Conservation (phyloP, 2,113 vertebrate genomes). For the Shinisaurus crocodilurus region DNA sequence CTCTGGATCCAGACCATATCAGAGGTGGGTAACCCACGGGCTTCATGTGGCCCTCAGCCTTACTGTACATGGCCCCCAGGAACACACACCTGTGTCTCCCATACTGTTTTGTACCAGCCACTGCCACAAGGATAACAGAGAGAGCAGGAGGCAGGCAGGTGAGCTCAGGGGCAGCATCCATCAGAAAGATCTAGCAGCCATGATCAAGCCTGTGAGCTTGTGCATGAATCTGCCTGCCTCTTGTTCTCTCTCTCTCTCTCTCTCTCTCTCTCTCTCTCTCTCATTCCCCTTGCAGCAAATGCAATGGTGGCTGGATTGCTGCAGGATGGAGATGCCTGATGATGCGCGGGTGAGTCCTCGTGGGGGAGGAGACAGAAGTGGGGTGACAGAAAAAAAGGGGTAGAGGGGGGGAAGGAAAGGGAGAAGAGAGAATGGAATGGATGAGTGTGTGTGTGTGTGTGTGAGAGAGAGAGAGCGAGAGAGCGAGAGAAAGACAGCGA, state of each 20-base stretch:
- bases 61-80: too few relatives aligned
- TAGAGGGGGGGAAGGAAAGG: too few relatives aligned
- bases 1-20: not conserved
- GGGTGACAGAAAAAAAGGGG: not conserved
- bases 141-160: not conserved
- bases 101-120: too few relatives aligned
- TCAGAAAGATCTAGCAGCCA: not conserved
- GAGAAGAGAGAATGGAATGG: too few relatives aligned
- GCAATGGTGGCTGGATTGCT: not conserved
- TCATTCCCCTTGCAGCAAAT: not conserved
- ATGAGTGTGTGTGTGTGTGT: too few relatives aligned
- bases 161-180: not conserved
- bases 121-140: too few relatives aligned
- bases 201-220: not conserved
- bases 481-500: too few relatives aligned
- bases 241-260: not conserved
- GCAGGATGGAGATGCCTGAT: not conserved
- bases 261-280: not conserved
- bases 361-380: not conserved
- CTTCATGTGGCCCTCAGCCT: too few relatives aligned
- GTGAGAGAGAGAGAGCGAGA: not conserved
- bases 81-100: too few relatives aligned
- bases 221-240: not conserved
- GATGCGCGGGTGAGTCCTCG: too few relatives aligned
- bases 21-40: too few relatives aligned